Evolutionary conservation across 2,113 vertebrate genomes (phyloP).

Genomic region (Bambusicola thoracicus): DNA sequence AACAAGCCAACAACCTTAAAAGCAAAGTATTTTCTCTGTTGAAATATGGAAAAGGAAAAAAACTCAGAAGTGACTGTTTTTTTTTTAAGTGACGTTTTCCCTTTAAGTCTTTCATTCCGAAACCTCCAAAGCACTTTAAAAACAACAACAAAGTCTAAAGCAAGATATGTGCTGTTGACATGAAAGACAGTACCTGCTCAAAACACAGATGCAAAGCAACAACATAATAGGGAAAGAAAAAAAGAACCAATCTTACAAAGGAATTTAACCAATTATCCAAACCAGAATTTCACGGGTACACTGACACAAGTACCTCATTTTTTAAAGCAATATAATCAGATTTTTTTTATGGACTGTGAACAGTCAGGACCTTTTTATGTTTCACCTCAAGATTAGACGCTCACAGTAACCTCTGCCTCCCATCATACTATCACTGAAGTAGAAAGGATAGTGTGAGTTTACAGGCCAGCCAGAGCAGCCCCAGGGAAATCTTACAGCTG

Average conservation of each 20-base stretch:
- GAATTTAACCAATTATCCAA: conserved; percentile 6
- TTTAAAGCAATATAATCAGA: neutral
- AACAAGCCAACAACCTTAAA: neutral
- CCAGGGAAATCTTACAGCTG: neutral
- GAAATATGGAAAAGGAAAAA: neutral
- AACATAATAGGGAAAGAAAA: neutral
- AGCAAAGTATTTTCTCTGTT: neutral
- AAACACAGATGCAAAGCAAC: neutral
- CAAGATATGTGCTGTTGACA: neutral
- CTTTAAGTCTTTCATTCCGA: neutral
- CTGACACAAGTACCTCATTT: neutral
- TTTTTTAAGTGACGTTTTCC: neutral
- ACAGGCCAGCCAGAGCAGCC: neutral
- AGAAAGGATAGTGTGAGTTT: neutral
- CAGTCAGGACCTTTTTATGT: neutral
- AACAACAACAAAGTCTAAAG: neutral
- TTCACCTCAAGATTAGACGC: neutral
- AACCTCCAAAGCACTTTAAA: neutral
- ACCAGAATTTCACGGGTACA: neutral
- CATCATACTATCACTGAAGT: neutral
- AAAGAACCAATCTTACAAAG: neutral
- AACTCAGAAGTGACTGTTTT: neutral
- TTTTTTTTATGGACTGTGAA: neutral
- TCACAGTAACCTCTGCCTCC: neutral
- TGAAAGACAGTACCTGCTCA: neutral